Evolutionary conservation across 2,888 invertebrate genomes (phyloP).

Genomic region (Tupiocoris notatus): DNA sequence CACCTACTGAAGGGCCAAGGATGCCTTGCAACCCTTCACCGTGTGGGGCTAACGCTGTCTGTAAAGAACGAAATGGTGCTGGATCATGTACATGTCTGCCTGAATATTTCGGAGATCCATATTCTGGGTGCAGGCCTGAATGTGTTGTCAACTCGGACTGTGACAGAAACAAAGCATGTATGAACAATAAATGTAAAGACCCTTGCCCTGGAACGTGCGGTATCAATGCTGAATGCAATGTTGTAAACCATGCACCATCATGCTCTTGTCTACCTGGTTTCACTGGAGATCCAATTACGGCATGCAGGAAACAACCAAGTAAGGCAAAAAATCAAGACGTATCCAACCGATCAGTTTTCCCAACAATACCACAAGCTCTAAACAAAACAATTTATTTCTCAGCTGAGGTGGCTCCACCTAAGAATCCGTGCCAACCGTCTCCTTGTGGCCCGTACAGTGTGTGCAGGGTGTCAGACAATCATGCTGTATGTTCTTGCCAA

Average conservation of each 20-base stretch:
- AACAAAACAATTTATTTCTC: constrained; percentile 3
- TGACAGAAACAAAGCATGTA: constrained; percentile 70
- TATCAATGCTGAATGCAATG: constrained; percentile 77
- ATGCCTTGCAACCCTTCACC: constrained; percentile 80
- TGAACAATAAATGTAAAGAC: constrained; percentile 79
- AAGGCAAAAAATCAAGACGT: constrained; percentile 49
- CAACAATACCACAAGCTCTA: background rate
- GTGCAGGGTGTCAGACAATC: constrained; percentile 68
- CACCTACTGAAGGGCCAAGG: constrained; percentile 58
- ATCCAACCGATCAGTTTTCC: background rate
- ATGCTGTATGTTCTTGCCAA: constrained; percentile 79
- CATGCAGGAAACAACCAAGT: constrained; percentile 64
- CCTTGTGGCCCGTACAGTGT: constrained; percentile 77
- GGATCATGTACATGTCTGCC: constrained; percentile 79
- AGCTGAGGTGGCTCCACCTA: constrained; percentile 51
- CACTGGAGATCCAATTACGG: constrained; percentile 74
- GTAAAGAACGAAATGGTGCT: constrained; percentile 75
- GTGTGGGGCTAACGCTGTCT: constrained; percentile 82
- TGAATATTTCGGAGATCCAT: constrained; percentile 83
- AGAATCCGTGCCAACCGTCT: constrained; percentile 69
- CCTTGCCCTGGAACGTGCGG: constrained; percentile 82
- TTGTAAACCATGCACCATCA: constrained; percentile 77
- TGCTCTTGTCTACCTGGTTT: constrained; percentile 72
- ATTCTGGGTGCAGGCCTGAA: constrained; percentile 81
- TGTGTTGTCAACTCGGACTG: constrained; percentile 87